Conservation (phyloP, 2,113 vertebrate species). For the Anhinga rufa region DNA sequence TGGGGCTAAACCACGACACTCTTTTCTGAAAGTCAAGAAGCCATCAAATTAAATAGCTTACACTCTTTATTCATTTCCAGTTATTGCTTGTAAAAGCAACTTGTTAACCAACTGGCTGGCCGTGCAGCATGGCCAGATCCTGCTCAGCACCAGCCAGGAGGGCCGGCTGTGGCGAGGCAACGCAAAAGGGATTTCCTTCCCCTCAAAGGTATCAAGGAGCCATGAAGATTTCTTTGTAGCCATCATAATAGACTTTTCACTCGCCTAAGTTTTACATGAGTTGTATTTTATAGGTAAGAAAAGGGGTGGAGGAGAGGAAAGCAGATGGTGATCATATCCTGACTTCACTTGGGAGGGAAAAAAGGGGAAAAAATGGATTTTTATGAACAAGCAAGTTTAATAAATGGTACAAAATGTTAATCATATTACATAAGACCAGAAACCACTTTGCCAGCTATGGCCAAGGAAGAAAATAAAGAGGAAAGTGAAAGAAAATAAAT, state of each 20-base stretch:
- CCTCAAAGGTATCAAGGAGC: background rate
- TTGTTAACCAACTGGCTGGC: background rate
- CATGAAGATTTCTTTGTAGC: background rate
- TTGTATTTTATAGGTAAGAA: background rate
- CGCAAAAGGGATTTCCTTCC: background rate
- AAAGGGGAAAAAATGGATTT: background rate
- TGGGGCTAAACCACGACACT: no score
- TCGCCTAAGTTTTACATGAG: background rate
- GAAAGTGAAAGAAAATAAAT: background rate
- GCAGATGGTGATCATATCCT: background rate
- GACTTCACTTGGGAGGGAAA: background rate
- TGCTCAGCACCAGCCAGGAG: background rate
- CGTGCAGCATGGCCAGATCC: background rate
- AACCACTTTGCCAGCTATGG: background rate
- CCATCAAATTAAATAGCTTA: background rate
- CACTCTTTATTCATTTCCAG: background rate
- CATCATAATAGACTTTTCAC: background rate
- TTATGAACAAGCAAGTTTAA: background rate
- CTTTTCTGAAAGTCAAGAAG: background rate
- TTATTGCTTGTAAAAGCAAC: background rate
- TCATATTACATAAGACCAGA: background rate
- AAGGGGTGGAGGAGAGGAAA: background rate
- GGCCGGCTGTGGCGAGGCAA: background rate
- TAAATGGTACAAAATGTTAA: background rate
- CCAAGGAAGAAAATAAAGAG: background rate